Evolutionary conservation across 2,888 invertebrate species (phyloP).

Genomic region (Mythimna impura): DNA sequence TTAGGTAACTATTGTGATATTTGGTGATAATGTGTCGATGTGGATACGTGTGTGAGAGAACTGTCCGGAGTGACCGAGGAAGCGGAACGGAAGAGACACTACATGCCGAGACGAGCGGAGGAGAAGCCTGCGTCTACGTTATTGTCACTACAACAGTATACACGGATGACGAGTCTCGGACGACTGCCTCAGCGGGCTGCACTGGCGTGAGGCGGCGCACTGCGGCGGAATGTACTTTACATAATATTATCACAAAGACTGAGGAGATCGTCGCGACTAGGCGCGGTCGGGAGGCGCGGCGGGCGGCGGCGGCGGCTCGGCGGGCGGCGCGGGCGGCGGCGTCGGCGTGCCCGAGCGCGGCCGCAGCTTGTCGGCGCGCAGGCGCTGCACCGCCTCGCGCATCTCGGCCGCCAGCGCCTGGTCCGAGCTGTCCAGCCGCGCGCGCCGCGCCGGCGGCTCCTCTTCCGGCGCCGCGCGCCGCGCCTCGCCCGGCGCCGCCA

Average conservation of each 20-base stretch:
- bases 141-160: conserved; percentile 87
- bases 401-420: conserved; percentile 86
- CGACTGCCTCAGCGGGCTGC: conserved; percentile 64
- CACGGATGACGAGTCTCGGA: conserved; percentile 67
- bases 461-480: conserved; percentile 93
- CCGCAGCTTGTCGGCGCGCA: conserved; percentile 87
- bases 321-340: conserved; percentile 78
- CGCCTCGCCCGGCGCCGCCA: conserved; percentile 83
- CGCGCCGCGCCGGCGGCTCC: conserved; percentile 86
- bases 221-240: conserved; percentile 87
- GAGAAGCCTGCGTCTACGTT: conserved; percentile 78
- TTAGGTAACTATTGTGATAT: conserved; percentile 90
- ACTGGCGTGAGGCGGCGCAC: conserved; percentile 54
- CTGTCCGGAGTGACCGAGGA: conserved; percentile 68
- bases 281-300: conserved; percentile 65
- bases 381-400: conserved; percentile 87
- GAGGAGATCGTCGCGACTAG: conserved; percentile 78
- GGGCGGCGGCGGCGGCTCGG: conserved; percentile 71
- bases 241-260: conserved; percentile 87
- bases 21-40: conserved; percentile 82
- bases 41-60: conserved; percentile 66
- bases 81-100: conserved; percentile 69
- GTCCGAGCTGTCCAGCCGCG: conserved; percentile 89
- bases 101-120: conserved; percentile 65
- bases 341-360: conserved; percentile 83